These are phyloP conservation scores for Condylura cristata DNA, from an alignment of 2,113 vertebrate species.

Conservation along the genomic window DNA sequence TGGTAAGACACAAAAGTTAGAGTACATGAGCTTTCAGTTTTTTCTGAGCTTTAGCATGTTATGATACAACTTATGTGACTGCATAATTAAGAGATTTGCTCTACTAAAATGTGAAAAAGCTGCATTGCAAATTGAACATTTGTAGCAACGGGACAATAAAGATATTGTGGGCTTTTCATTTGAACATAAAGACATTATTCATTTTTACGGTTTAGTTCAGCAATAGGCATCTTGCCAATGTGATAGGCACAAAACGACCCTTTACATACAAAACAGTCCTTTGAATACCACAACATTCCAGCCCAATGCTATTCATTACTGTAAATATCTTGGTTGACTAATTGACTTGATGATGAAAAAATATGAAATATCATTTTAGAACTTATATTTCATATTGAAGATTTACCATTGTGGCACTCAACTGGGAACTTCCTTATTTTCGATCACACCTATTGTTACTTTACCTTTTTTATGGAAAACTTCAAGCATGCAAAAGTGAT, in stretches of 20 bases:
- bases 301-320: conserved; percentile 7
- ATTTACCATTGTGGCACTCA: neutral
- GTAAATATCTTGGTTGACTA: conserved; percentile 49
- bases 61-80: conserved; percentile 32
- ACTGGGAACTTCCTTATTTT: neutral
- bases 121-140: conserved; percentile 72
- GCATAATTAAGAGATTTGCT: conserved; percentile 42
- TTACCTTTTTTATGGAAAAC: conserved; percentile 28
- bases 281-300: conserved; percentile 67
- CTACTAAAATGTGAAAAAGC: conserved; percentile 77
- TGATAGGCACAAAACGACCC: conserved; percentile 70
- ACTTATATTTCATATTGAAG: conserved; percentile 8
- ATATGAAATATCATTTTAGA: neutral
- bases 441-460: neutral
- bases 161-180: conserved; percentile 81
- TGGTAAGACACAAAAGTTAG: conserved; percentile 24
- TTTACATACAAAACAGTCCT: conserved; percentile 61
- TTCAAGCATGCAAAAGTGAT: neutral
- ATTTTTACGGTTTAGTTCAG: conserved; percentile 79
- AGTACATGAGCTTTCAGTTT: neutral
- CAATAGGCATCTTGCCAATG: conserved; percentile 63
- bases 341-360: conserved; percentile 36
- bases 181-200: conserved; percentile 84
- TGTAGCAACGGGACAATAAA: conserved; percentile 80
- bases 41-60: conserved; percentile 18